A percentile compares a stretch with the other conserved stretches of the same genome.
Conservation (phyloP, 2,113 vertebrate genomes). For the Puntigrus tetrazona region DNA sequence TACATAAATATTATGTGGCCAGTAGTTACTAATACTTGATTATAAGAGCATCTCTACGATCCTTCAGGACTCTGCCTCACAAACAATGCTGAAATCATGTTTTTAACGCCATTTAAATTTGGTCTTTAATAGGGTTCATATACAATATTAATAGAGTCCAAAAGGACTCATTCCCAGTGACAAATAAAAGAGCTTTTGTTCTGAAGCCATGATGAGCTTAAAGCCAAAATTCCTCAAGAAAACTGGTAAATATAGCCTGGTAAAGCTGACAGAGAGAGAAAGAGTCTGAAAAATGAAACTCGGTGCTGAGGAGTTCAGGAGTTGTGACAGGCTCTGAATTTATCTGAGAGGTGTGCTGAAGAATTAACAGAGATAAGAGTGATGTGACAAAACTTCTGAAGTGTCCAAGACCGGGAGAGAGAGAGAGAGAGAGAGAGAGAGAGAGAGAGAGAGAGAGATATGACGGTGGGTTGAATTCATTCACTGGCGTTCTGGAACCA, state of each 20-base stretch:
- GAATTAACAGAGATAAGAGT: constrained; percentile 76
- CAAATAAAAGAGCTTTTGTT: constrained; percentile 27
- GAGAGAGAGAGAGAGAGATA: constrained; percentile 22
- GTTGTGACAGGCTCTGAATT: constrained; percentile 72
- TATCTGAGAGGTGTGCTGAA: constrained; percentile 73
- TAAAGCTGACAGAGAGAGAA: constrained; percentile 6
- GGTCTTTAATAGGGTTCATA: not conserved
- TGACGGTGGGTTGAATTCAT: constrained; percentile 66
- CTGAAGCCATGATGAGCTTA: not conserved
- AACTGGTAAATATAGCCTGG: not conserved
- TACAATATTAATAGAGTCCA: not conserved
- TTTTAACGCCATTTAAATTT: not conserved
- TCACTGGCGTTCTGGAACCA: constrained; percentile 57
- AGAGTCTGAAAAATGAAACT: not conserved
- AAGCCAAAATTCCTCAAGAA: constrained; percentile 14
- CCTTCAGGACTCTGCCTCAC: not conserved
- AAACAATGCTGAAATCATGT: not conserved
- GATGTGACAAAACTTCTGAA: constrained; percentile 69
- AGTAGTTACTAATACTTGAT: not conserved
- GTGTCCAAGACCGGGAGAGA: constrained; percentile 61
- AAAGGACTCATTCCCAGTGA: not conserved
- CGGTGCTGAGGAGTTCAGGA: constrained; percentile 64
- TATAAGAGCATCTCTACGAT: not conserved
- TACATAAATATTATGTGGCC: too few relatives aligned
- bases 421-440: constrained; percentile 58